Evolutionary conservation across 2,888 invertebrate genomes (phyloP).

Genomic region (Drosophila longiperda): DNA sequence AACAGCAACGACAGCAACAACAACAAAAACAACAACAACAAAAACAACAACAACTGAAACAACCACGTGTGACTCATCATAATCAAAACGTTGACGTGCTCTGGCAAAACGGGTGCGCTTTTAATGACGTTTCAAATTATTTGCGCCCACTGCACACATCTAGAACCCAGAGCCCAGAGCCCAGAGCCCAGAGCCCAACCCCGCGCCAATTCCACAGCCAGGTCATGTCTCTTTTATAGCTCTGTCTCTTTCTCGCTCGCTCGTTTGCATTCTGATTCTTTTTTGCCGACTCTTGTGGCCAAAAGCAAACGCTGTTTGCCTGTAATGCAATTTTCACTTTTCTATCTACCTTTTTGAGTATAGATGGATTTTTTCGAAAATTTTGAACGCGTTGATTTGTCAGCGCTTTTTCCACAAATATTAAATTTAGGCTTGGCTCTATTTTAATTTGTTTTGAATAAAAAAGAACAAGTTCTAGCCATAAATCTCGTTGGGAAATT

Average conservation of each 20-base stretch:
- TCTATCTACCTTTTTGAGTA: slow-evolving; percentile 25
- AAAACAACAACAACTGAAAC: slow-evolving; percentile 33
- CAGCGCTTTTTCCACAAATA: neutral
- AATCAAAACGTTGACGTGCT: slow-evolving; percentile 48
- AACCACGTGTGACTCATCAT: slow-evolving; percentile 79
- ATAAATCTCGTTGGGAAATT: neutral
- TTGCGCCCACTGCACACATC: slow-evolving; percentile 69
- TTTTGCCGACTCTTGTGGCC: slow-evolving; percentile 11
- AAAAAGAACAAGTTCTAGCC: no score
- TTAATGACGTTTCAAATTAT: slow-evolving; percentile 76
- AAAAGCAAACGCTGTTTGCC: slow-evolving; percentile 53
- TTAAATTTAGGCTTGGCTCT: neutral
- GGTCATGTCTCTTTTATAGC: slow-evolving; percentile 35
- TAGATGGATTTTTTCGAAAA: slow-evolving; percentile 4
- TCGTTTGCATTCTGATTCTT: neutral
- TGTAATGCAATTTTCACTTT: slow-evolving; percentile 71
- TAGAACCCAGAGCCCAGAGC: slow-evolving; percentile 9
- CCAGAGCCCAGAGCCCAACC: slow-evolving; percentile 8
- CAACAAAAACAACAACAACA: slow-evolving; percentile 17
- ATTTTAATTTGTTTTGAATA: slow-evolving; percentile 2
- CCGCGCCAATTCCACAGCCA: slow-evolving; percentile 13
- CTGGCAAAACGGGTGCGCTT: slow-evolving; percentile 64
- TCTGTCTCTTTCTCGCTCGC: slow-evolving; percentile 4
- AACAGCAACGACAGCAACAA: slow-evolving; percentile 23
- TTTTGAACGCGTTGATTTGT: slow-evolving; percentile 15